phyloP scores from a whole-genome alignment of 2,888 invertebrate genomes.

The Heliconius aoede region DNA sequence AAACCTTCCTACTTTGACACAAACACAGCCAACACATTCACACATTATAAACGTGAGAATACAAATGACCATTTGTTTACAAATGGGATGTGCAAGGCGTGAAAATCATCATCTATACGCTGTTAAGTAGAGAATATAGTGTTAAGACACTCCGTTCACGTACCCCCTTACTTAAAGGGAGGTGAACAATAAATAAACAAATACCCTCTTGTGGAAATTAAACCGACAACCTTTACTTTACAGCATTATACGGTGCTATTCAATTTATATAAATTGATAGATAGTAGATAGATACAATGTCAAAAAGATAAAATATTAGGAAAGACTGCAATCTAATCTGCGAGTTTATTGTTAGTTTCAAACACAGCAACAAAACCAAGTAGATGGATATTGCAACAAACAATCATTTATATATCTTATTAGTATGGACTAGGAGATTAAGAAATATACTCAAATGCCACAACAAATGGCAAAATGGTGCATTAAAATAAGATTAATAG shows the following conservation, averaged over 20 bases:
- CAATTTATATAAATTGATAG: neutral
- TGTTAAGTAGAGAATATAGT: too few species aligned
- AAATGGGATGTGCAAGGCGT: constrained; percentile 18
- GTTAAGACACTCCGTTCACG: too few species aligned
- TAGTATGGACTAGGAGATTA: constrained; percentile 18
- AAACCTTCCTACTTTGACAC: too few species aligned
- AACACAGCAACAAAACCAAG: neutral
- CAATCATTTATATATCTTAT: constrained; percentile 20
- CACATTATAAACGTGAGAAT: constrained; percentile 9
- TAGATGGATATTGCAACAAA: constrained; percentile 1
- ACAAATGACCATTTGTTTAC: constrained; percentile 13
- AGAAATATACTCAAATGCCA: constrained; percentile 40
- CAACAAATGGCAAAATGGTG: constrained; percentile 38
- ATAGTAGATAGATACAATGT: neutral
- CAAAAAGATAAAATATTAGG: neutral
- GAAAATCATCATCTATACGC: neutral
- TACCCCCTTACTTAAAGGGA: too few species aligned
- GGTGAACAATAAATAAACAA: too few species aligned
- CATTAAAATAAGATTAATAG: constrained; percentile 37
- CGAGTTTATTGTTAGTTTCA: constrained; percentile 5
- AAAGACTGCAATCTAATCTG: constrained; percentile 7
- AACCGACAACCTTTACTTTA: too few species aligned
- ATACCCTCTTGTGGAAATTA: too few species aligned
- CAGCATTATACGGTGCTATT: too few species aligned
- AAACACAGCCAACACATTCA: too few species aligned